phyloP scores from a whole-genome alignment of 2,888 invertebrate genomes.

The Drosophila neonasuta region DNA sequence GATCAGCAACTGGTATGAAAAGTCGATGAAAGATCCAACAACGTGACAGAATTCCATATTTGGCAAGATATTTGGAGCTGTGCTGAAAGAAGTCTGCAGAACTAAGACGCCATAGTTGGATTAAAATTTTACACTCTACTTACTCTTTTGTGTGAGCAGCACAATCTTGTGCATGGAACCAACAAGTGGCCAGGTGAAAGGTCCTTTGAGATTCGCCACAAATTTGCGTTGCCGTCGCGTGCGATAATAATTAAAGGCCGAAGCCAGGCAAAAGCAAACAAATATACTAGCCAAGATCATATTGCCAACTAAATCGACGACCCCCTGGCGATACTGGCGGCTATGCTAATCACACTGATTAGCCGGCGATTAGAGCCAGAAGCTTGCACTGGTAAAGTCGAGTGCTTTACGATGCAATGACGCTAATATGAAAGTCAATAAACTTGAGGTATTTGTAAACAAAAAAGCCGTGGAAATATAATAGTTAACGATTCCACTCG shows the following conservation, averaged over 20 bases:
- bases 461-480: background rate
- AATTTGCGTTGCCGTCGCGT: conserved; percentile 56
- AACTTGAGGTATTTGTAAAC: background rate
- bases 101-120: background rate
- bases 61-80: conserved; percentile 46
- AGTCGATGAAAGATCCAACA: conserved; percentile 67
- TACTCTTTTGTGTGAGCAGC: conserved; percentile 59
- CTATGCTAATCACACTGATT: conserved; percentile 22
- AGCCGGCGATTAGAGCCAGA: conserved; percentile 24
- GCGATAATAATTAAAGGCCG: conserved; percentile 61
- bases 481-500: background rate
- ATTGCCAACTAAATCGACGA: conserved; percentile 43
- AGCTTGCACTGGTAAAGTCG: conserved; percentile 20
- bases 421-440: conserved; percentile 19
- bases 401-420: conserved; percentile 30
- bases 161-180: conserved; percentile 62
- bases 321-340: conserved; percentile 3
- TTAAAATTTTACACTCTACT: background rate
- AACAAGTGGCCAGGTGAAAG: conserved; percentile 56
- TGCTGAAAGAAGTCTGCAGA: conserved; percentile 58
- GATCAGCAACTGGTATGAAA: conserved; percentile 61
- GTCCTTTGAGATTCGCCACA: conserved; percentile 60
- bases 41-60: conserved; percentile 57
- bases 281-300: conserved; percentile 65
- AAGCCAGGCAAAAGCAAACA: conserved; percentile 63